Evolutionary conservation across 2,888 invertebrate genomes (phyloP), one percentile per base, ranked within the genome.

Genomic region (Mylabris sibirica): DNA sequence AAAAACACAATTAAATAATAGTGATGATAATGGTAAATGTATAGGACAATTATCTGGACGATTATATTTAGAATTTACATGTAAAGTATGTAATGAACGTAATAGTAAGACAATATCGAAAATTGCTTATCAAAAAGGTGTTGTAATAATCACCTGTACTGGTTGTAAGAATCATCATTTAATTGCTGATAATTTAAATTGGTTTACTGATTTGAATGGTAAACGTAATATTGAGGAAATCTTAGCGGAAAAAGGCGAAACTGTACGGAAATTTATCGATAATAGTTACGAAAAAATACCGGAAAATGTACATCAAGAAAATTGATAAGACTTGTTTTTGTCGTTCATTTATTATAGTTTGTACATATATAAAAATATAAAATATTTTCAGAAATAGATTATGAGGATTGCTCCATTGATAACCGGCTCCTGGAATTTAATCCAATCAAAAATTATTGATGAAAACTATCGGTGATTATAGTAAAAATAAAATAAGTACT

Each of bases 151-250:
- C 0, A 91, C 89, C 65, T 99, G 99, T 83, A 90, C 90, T 65
- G 93, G 93, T 0, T 98, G 98, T 82, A 85, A 89, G 60, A 97
- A 95, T 81, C 91, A 94, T 83, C 99, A 99, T 85, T 87, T 99
- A 26, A 98, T 99, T 74, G 98, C 98, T 0, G 98, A 99, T 82
- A 97, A 99, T 85, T 87, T 99, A 1, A 94, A 94, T 73, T 99
- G 98, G 98, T 99, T 98, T 82, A 87, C 90, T 0, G 93, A 96
- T 80, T 86, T 93, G 80, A 86, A 90, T 78, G 91, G 90, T 0
- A 91, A 90, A 79, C 89, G 88, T 72, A 98, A 98, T 81, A 95
- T 99, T 76, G 98, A 98, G 87, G 93, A 94, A 73, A 94, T 97
- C 41, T 87, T 98, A 82, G 92, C 91, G 20, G 91, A 91, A 67